Base-by-base conservation (phyloP, 2,888 invertebrate genomes). In the Julus scanicus region DNA sequence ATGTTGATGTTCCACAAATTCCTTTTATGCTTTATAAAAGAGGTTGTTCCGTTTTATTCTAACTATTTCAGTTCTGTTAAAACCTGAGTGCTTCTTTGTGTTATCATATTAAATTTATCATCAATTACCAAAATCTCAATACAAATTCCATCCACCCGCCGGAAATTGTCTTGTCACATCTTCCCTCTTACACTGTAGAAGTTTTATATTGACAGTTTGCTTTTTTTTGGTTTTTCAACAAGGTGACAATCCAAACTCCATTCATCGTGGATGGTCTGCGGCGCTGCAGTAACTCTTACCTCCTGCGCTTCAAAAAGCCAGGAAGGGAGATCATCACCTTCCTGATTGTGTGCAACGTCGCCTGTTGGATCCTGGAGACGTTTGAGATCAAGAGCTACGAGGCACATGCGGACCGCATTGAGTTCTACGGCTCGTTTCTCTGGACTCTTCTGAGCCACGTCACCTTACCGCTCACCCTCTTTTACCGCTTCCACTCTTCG, bases 401-500 rank as follows among this genome's bases (percentile, higher is more conserved):
- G 88, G 92, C 93, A 80, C 92, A 93, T 89, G 93, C 94, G 89
- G 92, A 93, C 85, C 93, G 95, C 91, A 94, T 95, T 90, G 93
- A 94, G 63, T 95, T 93, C 91, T 96, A 95, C 91, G 96, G 96
- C 40, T 94, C 94, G 90, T 94, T 94, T 2, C 90, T 95, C 48
- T 96, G 96, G 96, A 94, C 95, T 8, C 94, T 96, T 86, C 93
- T 96, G 6, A 95, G 95, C 39, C 96, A 96, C 91, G 93, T 95
- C 91, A 95, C 95, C 57, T 92, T 95, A 15, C 96, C 96, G 0
- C 92, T 96, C 3, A 95, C 95, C 89, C 95, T 96, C 94, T 96
- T 96, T 92, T 96, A 95, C 91, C 93, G 96, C 89, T 96, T 96
- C 91, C 96, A 96, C 91, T 95, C 95, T 0, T 95, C 95, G n/a